These are phyloP conservation scores for Planiliza haematocheilus DNA, from an alignment of 2,113 vertebrate species.

Conservation along the genomic window DNA sequence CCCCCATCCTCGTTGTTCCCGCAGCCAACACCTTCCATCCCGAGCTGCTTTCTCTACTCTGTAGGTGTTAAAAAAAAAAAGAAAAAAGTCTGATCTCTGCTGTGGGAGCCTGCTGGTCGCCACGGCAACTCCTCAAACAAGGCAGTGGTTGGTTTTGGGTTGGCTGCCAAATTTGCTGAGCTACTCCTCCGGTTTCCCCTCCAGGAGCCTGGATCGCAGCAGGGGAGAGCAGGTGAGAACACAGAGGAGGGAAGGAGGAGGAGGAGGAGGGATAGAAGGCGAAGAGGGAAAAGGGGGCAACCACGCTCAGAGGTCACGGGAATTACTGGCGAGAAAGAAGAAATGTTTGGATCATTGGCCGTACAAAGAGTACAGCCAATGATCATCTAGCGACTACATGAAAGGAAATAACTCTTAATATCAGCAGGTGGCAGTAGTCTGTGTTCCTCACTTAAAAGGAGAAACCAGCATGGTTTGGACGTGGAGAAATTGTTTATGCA, in stretches of 20 bases:
- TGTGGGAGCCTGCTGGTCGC: constrained; percentile 53
- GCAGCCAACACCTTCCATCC: constrained; percentile 59
- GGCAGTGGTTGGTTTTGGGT: constrained; percentile 59
- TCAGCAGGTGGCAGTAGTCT: too few species aligned
- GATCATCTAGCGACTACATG: too few species aligned
- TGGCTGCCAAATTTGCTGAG: constrained; percentile 71
- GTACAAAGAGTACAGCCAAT: too few species aligned
- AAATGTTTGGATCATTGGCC: too few species aligned
- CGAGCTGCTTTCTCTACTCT: constrained; percentile 43
- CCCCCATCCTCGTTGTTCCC: constrained; percentile 28
- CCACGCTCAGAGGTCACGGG: constrained; percentile 21
- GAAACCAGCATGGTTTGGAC: too few species aligned
- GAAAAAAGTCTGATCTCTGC: constrained; percentile 38
- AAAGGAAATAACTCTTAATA: too few species aligned
- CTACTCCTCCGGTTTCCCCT: constrained; percentile 63
- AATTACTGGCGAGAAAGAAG: too few species aligned
- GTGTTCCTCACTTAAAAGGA: too few species aligned
- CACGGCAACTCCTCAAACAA: constrained; percentile 73
- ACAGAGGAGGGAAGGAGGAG: not conserved
- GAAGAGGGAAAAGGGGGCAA: constrained; percentile 30
- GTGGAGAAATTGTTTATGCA: too few species aligned
- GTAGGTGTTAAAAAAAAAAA: constrained; percentile 48
- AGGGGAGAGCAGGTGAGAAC: constrained; percentile 70
- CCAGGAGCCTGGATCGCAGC: constrained; percentile 62
- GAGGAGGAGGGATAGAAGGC: not conserved